A percentile compares a stretch with the other conserved stretches of the same genome.
Conservation (phyloP, 1,140 invertebrate genomes). For the Phocides pigmalion region DNA sequence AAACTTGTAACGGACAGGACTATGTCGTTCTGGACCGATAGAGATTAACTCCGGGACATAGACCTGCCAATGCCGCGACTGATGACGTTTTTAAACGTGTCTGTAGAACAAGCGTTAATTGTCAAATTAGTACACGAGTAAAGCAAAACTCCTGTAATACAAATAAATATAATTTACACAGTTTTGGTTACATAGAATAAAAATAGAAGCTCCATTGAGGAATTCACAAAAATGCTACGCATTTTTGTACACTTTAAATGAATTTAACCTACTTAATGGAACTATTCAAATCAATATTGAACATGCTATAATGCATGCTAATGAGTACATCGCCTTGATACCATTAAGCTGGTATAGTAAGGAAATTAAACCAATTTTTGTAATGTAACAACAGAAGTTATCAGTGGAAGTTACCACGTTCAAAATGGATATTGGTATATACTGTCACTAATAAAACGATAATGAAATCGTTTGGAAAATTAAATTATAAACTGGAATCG, state of each 20-base stretch:
- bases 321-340: too few species aligned
- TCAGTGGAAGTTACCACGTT: background rate
- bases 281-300: too few species aligned
- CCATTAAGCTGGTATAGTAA: too few species aligned
- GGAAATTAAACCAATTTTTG: background rate
- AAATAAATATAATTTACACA: slow-evolving; percentile 21
- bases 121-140: slow-evolving; percentile 29
- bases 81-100: slow-evolving; percentile 27
- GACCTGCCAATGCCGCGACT: slow-evolving; percentile 25
- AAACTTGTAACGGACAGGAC: slow-evolving; percentile 23
- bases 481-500: too few species aligned
- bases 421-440: too few species aligned
- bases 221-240: background rate
- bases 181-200: slow-evolving; percentile 4
- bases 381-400: background rate
- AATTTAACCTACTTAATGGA: background rate
- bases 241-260: background rate
- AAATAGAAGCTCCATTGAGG: background rate
- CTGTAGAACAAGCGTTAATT: slow-evolving; percentile 34
- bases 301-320: too few species aligned
- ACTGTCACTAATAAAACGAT: too few species aligned
- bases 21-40: slow-evolving; percentile 25
- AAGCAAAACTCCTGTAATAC: slow-evolving; percentile 26
- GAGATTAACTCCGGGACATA: slow-evolving; percentile 22
- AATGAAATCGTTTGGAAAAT: too few species aligned